Percentiles rank a stretch among this genome's conserved stretches.
Conservation (phyloP, 2,888 invertebrate species). For the Creontiades dilutus region DNA sequence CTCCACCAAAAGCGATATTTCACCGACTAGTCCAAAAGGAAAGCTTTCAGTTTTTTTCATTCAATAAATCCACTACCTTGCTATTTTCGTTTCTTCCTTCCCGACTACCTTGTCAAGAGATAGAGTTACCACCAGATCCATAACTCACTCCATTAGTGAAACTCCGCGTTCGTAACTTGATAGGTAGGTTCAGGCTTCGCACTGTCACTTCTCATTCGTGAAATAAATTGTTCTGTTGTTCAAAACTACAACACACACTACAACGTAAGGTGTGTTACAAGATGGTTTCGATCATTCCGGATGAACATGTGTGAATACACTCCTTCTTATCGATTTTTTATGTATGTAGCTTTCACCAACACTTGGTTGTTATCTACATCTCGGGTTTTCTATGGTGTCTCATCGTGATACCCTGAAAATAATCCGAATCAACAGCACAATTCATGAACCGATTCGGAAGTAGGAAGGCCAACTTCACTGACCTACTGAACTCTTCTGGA, state of each 20-base stretch:
- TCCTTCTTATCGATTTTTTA: too few species aligned
- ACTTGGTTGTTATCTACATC: too few species aligned
- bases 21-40: not conserved
- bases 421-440: too few species aligned
- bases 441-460: too few species aligned
- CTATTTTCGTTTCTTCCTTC: not conserved
- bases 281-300: too few species aligned
- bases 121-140: conserved; percentile 10
- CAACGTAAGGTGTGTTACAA: not conserved
- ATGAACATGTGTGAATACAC: too few species aligned
- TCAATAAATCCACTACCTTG: conserved; percentile 28
- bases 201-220: not conserved
- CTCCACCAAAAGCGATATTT: conserved; percentile 15
- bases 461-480: too few species aligned
- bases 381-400: too few species aligned
- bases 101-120: not conserved
- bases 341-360: too few species aligned
- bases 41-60: conserved; percentile 32
- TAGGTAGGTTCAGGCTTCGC: not conserved
- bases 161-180: conserved; percentile 3
- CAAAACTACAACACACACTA: not conserved
- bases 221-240: not conserved
- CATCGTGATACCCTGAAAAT: too few species aligned
- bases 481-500: too few species aligned
- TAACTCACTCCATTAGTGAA: not conserved